Evolutionary conservation across 2,888 invertebrate genomes (phyloP), one percentile per base, ranked within the genome.

Genomic region (Athalia circularis): DNA sequence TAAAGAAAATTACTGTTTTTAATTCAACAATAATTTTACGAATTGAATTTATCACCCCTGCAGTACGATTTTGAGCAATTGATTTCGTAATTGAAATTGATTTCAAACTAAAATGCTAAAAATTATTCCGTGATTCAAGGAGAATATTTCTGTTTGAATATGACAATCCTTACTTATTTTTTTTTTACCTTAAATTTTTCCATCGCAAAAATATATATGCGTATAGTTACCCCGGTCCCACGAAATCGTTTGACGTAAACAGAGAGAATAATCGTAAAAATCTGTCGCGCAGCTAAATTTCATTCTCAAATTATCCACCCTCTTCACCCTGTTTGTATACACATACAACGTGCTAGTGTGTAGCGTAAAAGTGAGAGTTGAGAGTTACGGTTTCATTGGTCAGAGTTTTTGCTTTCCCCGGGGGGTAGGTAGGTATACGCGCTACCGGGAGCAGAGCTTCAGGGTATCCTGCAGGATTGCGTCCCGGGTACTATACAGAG

Each of bases 361-460:
- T 29, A 29, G 29, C 29, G 29, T 29, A 29, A 29, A 29, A 29
- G 29, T 29, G 2, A 72, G 57, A 57, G 72, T 50, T 72, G 57
- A 29, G 72, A 57, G 72, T 72, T 72, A 59, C 72, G 57, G 72
- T 13, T 72, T 59, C 72, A 59, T 72, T 47, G 72, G 72, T 59
- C 72, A 59, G 57, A 59, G 57, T 72, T 72, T 29, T 29, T 29
- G 29, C 29, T 29, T 45, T 72, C 59, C 59, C 72, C 47, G 9
- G 72, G 72, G 43, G 68, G 15, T 64, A 13, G 61, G 15, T 64
- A 9, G 6, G 64, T 59, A 9, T 29, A 29, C 29, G 29, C 29
- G 29, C 29, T 29, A 29, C 29, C 29, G 29, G 29, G 29, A 29
- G 29, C 29, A 29, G 54, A 54, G 54, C 54, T n/a, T 54, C 54